Conservation (phyloP, 2,888 invertebrate genomes). For the Rhamphomyia laevipes region DNA sequence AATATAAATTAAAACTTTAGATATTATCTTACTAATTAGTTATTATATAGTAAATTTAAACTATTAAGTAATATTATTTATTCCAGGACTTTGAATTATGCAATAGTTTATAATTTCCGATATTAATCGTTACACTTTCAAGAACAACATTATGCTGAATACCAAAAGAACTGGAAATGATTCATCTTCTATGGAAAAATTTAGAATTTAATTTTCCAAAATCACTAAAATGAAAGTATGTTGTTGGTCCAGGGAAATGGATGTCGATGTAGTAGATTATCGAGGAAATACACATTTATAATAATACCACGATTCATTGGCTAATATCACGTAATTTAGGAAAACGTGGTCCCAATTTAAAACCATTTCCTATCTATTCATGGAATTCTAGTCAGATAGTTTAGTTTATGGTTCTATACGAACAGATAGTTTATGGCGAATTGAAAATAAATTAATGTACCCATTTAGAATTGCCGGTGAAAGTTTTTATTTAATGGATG, state of each 20-base stretch:
- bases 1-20: too few species aligned
- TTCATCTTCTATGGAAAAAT: conserved; percentile 53
- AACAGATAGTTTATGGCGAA: conserved; percentile 43
- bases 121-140: too few species aligned
- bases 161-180: conserved; percentile 32
- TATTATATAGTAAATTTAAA: too few species aligned
- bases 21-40: too few species aligned
- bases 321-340: conserved; percentile 40
- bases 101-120: too few species aligned
- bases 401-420: conserved; percentile 46
- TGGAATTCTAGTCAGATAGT: conserved; percentile 48
- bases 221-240: conserved; percentile 36
- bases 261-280: conserved; percentile 26
- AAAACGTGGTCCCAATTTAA: conserved; percentile 41
- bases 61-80: too few species aligned
- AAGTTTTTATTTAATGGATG: conserved; percentile 53
- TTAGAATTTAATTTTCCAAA: conserved; percentile 54
- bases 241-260: conserved; percentile 45
- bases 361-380: conserved; percentile 53
- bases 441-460: conserved; percentile 43
- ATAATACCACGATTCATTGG: conserved; percentile 60
- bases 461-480: conserved; percentile 48
- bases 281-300: conserved; percentile 46
- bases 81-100: too few species aligned
- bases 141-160: too few species aligned